These are phyloP conservation scores for Neuroterus valhalla DNA, from an alignment of 1,140 invertebrate species.

Conservation along the genomic window DNA sequence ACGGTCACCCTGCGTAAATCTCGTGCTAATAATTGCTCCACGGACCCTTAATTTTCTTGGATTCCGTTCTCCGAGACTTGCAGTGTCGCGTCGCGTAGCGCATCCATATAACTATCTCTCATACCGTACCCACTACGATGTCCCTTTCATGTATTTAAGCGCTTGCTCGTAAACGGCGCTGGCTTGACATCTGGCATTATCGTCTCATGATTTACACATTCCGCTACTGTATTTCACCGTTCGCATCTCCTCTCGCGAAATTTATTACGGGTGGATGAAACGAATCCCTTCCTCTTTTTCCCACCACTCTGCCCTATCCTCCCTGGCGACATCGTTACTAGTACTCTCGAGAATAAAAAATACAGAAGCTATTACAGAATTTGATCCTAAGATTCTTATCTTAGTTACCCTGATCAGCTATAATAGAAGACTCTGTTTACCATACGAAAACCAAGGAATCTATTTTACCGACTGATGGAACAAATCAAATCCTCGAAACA, in stretches of 20 bases:
- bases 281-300: slow-evolving; percentile 39
- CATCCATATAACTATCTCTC: slow-evolving; percentile 15
- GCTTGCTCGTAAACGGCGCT: slow-evolving; percentile 64
- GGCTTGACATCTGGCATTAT: slow-evolving; percentile 70
- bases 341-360: not conserved
- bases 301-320: not conserved
- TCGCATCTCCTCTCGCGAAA: slow-evolving; percentile 68
- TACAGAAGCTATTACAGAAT: too few species aligned
- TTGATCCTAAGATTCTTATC: too few species aligned
- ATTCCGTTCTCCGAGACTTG: slow-evolving; percentile 44
- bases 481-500: too few species aligned
- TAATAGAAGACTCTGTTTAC: too few species aligned
- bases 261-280: slow-evolving; percentile 60
- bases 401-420: too few species aligned
- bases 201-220: slow-evolving; percentile 68
- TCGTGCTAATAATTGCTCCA: slow-evolving; percentile 55
- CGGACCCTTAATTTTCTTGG: slow-evolving; percentile 56
- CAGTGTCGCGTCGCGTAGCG: not conserved
- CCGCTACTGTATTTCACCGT: slow-evolving; percentile 67
- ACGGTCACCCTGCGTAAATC: slow-evolving; percentile 59
- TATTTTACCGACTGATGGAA: too few species aligned
- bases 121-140: slow-evolving; percentile 10
- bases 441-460: too few species aligned
- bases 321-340: not conserved
- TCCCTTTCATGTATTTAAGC: slow-evolving; percentile 23